Conservation (phyloP, 92 coral and sea anemone species). For the Epizoanthus scotinus region DNA sequence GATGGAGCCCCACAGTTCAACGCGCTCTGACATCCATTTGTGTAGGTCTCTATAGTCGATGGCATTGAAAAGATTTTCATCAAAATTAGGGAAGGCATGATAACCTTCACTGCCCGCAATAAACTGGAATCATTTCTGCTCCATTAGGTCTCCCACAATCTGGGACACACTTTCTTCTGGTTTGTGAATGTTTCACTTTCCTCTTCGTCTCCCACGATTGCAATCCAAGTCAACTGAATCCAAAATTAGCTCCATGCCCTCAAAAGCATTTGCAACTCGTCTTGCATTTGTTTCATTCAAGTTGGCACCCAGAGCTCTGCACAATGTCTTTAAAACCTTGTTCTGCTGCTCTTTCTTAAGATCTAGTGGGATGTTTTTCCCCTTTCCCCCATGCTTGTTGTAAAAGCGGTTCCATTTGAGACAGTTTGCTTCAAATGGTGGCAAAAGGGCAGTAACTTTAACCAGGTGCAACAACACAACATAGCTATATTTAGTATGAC, state of each 20-base stretch:
- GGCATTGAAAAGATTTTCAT: slow-evolving; percentile 26
- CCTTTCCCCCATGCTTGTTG: slow-evolving; percentile 20
- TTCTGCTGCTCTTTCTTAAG: slow-evolving; percentile 36
- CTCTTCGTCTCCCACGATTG: background rate
- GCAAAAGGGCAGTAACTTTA: slow-evolving; percentile 7
- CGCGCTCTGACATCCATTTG: slow-evolving; percentile 26
- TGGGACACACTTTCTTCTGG: slow-evolving; percentile 21
- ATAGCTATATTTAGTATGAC: slow-evolving; percentile 36
- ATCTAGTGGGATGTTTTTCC: slow-evolving; percentile 36
- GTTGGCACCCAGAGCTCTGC: slow-evolving; percentile 44
- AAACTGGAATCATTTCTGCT: slow-evolving; percentile 15
- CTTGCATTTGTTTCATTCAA: slow-evolving; percentile 23
- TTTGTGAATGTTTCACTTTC: background rate
- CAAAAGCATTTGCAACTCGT: slow-evolving; percentile 36
- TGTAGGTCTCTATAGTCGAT: slow-evolving; percentile 34
- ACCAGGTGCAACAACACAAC: slow-evolving; percentile 23
- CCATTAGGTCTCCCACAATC: slow-evolving; percentile 25
- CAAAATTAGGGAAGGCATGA: slow-evolving; percentile 18
- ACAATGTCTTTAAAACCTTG: slow-evolving; percentile 38
- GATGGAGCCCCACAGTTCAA: slow-evolving; percentile 37
- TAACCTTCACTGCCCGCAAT: slow-evolving; percentile 37
- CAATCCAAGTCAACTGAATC: slow-evolving; percentile 22
- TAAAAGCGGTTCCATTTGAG: slow-evolving; percentile 40
- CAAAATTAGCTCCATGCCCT: slow-evolving; percentile 23
- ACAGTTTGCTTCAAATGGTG: slow-evolving; percentile 17